Evolutionary conservation across 1,140 invertebrate genomes (phyloP), one percentile per base, ranked within the genome.

Genomic region (Eurytemora carolleeae): DNA sequence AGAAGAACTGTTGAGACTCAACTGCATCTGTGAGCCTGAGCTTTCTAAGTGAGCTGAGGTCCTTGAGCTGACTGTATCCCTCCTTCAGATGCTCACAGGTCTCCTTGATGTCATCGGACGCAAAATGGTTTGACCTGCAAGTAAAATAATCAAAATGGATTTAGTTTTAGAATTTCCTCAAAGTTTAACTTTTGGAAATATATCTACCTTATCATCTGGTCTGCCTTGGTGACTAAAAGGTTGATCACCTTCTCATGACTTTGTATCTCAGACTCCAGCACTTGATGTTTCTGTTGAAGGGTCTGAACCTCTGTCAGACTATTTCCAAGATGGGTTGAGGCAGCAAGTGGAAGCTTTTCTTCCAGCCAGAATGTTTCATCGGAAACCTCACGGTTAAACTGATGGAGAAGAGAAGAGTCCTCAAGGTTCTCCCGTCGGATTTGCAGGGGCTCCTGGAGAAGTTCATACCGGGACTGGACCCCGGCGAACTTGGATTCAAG

Each of bases 281-380:
- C 79, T n/a, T 83, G 76, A 70, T 89, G 86, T n/a, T 84, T 78
- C 64, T 66, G 98, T 67, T 96, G 91, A 55, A 98, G 73, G 67
- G 86, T 87, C 70, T 98, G 92, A 0, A 96, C 91, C n/a, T 88
- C 84, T 20, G 85, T 83, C 52, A 98, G 72, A 69, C 85, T 81
- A 68, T 77, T 78, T 64, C 86, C 81, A 64, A 87, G 72, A 75
- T 93, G 79, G 66, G 80, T 77, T 1, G 86, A 90, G 0, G 79
- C 76, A 1, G 86, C 88, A 18, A 89, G 74, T 2, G 84, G 81
- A 68, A 91, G 86, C 67, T 90, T 90, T 69, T 96, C 91, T 0
- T 76, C 70, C 16, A 87, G 69, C 87, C 87, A 92, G 64, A 83
- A 78, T 2, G 88, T 65, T 69, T 92, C 87, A 69, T 92, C 87